Percentiles rank a stretch among this genome's conserved stretches.
phyloP scores from a whole-genome alignment of 2,888 invertebrate genomes.

The Conistra vaccinii region DNA sequence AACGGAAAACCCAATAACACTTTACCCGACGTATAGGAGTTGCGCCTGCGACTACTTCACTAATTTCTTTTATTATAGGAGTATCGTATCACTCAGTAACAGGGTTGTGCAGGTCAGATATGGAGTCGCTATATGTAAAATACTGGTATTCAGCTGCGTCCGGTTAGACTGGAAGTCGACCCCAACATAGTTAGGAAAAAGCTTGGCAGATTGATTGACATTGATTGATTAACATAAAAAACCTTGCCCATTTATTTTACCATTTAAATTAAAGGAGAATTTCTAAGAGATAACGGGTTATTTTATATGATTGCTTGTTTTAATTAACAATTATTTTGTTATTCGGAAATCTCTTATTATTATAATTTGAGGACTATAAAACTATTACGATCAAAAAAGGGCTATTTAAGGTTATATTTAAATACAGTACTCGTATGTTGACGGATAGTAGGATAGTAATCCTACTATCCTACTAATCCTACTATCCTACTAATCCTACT shows the following conservation, averaged over 20 bases:
- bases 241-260: neutral
- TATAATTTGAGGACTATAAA: neutral
- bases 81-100: neutral
- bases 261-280: neutral
- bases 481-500: no score
- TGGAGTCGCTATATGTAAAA: neutral
- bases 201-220: neutral
- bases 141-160: neutral
- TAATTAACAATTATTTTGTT: neutral
- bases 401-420: neutral
- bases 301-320: neutral
- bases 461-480: no score
- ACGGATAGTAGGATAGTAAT: no score
- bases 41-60: no score
- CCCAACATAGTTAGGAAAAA: neutral
- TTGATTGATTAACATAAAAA: conserved; percentile 2
- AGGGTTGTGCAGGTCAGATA: neutral
- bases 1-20: no score
- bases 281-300: neutral
- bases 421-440: no score
- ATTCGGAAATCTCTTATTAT: neutral
- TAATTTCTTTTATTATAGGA: no score
- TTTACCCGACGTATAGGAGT: no score
- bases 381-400: neutral
- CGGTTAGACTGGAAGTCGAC: neutral